Base-by-base conservation (phyloP, 23 tunicate genomes). In the Trididemnum miniatum region DNA sequence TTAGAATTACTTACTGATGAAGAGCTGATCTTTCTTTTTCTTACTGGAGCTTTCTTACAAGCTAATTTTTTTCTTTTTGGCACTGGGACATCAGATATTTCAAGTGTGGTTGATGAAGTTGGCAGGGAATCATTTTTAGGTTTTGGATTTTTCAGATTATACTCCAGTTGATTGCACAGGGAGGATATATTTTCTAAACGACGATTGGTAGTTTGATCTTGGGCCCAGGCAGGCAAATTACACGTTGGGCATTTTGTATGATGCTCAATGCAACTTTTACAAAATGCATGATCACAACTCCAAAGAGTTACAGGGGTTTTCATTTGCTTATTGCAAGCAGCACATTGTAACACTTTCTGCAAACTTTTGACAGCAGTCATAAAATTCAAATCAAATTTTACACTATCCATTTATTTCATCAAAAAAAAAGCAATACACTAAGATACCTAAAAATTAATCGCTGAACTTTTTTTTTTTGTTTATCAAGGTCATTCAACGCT, bases 271-370 rank as follows among this genome's bases (percentile, higher is more conserved):
- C 83, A 82, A 20, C 33, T 15, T 51, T 59, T 20, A 37, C 92
- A 88, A 82, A 88, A 88, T 26, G 67, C 65, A 72, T 88, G 92
- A 65, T 88, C 84, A 59, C 92, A 88, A 76, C 80, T 82, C 82
- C 79, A 67, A 24, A 88, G 35, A 49, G 87, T 76, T 0, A 88
- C 75, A 0, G 92, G 92, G 30, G 51, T 38, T 7, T 64, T 66
- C 86, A 82, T 82, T 12, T 25, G 76, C 39, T 37, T 63, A 29
- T 49, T 39, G 35, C 91, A 87, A 25, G 77, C 62, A 44, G 36
- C 18, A 62, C 91, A 87, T 30, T 34, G 59, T 31, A 87, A 65
- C 1, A 38, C 33, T 31, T 63, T 29, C 60, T 87, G 60, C 0
- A 86, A 36, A 44, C 24, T 71, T 32, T 71, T 35, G 7, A 86